Evolutionary conservation across 2,888 invertebrate species (phyloP).

Genomic region (Pandemis cinnamomeana): DNA sequence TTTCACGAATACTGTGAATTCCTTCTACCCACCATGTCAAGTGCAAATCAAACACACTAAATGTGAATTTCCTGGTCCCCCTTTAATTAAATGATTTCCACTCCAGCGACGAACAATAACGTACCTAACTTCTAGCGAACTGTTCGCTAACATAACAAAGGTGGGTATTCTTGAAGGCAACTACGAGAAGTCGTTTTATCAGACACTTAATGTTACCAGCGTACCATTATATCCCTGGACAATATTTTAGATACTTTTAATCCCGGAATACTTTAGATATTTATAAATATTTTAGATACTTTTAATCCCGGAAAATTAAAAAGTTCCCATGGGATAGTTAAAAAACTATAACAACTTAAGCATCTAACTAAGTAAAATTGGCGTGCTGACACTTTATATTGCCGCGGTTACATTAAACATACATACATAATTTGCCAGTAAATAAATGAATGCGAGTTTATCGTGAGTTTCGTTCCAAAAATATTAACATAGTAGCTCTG

Average conservation of each 20-base stretch:
- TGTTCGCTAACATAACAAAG: background rate
- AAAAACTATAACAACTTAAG: no score
- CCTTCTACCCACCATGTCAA: background rate
- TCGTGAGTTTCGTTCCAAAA: background rate
- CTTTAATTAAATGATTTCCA: slow-evolving; percentile 12
- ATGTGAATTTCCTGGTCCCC: background rate
- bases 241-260: no score
- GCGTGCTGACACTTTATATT: no score
- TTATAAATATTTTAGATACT: no score
- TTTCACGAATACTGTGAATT: no score
- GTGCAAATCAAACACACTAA: background rate
- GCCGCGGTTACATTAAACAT: no score
- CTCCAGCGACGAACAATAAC: slow-evolving; percentile 9
- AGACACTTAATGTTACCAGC: background rate
- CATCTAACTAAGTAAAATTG: no score
- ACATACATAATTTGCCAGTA: no score
- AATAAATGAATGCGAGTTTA: background rate
- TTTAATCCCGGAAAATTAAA: no score
- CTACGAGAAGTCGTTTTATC: background rate
- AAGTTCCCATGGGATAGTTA: no score
- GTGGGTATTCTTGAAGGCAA: background rate
- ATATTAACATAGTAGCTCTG: background rate
- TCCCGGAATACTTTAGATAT: no score
- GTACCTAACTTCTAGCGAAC: background rate
- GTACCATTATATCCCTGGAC: no score